Evolutionary conservation across 2,888 invertebrate species (phyloP), one percentile per base, ranked within the genome.

Genomic region (Dynastes tityus): DNA sequence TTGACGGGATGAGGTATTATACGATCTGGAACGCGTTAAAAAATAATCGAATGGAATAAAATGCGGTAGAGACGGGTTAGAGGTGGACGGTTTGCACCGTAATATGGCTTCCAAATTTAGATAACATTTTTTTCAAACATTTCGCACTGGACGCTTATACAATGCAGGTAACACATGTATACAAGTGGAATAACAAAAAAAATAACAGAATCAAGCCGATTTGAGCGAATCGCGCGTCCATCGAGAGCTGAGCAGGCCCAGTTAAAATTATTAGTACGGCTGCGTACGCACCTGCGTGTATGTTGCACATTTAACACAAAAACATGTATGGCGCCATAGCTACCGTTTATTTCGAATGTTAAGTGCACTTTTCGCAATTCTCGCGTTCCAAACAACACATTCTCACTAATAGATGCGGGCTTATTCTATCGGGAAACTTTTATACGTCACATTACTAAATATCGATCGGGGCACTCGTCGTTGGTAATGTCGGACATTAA

Each of bases 221-320:
- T 85, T 85, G 84, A 85, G 85, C 85, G 87, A 86, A 86, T 86
- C 88, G 87, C 88, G 88, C 88, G 88, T 87, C 86, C 85, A 84
- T 84, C 84, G 86, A 85, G 83, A 86, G 87, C 88, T 92, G 95
- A 95, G 95, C 95, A 95, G 93, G 94, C 95, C 93, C 95, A 95
- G 95, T 95, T 92, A 92, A 93, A 92, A 93, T 92, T 92, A 92
- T 92, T 93, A 93, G 93, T 94, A 95, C 95, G 95, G 92, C 96
- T 96, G 96, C 96, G 96, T 96, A 96, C 96, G 96, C 96, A 96
- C 96, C 95, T 96, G 95, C 95, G 95, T 95, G 94, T 91, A 90
- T 90, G 89, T 87, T 85, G 84, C 85, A 87, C 87, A 88, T 89
- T 89, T 88, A 89, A 86, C 86, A 87, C 85, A 87, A 89, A 88